phyloP scores from a whole-genome alignment of 2,113 vertebrate species.

The Cacatua alba region DNA sequence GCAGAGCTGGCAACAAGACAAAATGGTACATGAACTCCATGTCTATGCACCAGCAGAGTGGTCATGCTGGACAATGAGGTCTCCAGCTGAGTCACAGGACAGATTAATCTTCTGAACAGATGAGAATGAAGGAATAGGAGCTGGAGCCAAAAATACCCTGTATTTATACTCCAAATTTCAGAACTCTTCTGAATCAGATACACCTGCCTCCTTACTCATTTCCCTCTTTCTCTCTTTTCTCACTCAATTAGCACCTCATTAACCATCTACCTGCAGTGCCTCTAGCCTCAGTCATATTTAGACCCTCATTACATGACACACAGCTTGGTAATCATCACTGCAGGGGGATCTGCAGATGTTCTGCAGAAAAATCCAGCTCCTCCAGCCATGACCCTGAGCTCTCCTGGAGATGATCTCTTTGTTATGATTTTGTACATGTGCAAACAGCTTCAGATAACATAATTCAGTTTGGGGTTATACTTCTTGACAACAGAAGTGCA shows the following conservation, averaged over 20 bases:
- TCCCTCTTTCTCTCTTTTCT: neutral
- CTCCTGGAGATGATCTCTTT: neutral
- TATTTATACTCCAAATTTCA: neutral
- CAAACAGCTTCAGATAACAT: neutral
- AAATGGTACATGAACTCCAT: neutral
- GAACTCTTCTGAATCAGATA: neutral
- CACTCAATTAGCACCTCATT: slow-evolving; percentile 42
- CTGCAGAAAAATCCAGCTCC: neutral
- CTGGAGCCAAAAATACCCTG: neutral
- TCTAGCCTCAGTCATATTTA: slow-evolving; percentile 27
- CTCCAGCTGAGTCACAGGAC: neutral
- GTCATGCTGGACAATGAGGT: neutral
- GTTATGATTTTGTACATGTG: neutral
- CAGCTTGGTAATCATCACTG: slow-evolving; percentile 1
- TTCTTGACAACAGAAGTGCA: neutral
- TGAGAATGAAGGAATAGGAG: neutral
- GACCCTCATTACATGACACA: slow-evolving; percentile 12
- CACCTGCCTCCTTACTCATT: neutral
- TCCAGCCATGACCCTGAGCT: neutral
- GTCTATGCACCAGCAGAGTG: neutral
- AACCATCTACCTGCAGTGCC: neutral
- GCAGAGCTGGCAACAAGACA: neutral
- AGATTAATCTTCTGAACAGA: neutral
- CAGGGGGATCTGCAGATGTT: slow-evolving; percentile 4
- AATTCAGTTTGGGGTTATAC: neutral